Evolutionary conservation across 2,113 vertebrate genomes (phyloP).

Genomic region (Anoura caudifer): DNA sequence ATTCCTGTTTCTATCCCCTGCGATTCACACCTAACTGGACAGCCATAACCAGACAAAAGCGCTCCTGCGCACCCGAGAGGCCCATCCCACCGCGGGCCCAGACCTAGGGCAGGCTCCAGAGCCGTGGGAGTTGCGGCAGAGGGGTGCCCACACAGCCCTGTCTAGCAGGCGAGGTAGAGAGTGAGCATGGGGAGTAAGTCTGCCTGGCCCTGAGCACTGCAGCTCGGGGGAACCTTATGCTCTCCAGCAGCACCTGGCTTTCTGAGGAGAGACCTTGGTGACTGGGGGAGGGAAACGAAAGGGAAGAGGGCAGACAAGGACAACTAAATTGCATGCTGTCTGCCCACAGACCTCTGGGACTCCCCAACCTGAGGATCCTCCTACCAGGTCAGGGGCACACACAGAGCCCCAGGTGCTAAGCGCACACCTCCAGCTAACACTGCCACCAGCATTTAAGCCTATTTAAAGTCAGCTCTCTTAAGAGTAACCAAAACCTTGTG

Average conservation of each 20-base stretch:
- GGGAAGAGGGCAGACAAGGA: neutral
- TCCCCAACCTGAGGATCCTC: neutral
- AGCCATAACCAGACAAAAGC: neutral
- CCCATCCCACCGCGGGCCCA: neutral
- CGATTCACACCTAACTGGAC: neutral
- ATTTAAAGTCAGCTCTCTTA: neutral
- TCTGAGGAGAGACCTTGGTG: neutral
- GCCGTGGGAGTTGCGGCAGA: neutral
- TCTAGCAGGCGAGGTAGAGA: neutral
- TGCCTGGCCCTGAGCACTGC: neutral
- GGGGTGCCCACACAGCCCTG: neutral
- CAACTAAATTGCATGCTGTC: neutral
- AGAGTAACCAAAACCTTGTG: neutral
- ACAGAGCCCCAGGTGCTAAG: neutral
- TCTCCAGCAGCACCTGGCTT: neutral
- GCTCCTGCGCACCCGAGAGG: neutral
- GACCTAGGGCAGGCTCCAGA: neutral
- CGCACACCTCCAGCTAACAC: neutral
- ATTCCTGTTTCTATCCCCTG: neutral
- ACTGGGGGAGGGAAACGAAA: neutral
- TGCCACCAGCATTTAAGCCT: neutral
- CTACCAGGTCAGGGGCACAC: neutral
- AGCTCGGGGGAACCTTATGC: neutral
- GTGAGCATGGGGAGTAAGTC: neutral
- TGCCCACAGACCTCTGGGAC: neutral